Base-by-base conservation (phyloP, 37 sponge, comb jelly and placozoan species). In the Axinella damicornis region DNA sequence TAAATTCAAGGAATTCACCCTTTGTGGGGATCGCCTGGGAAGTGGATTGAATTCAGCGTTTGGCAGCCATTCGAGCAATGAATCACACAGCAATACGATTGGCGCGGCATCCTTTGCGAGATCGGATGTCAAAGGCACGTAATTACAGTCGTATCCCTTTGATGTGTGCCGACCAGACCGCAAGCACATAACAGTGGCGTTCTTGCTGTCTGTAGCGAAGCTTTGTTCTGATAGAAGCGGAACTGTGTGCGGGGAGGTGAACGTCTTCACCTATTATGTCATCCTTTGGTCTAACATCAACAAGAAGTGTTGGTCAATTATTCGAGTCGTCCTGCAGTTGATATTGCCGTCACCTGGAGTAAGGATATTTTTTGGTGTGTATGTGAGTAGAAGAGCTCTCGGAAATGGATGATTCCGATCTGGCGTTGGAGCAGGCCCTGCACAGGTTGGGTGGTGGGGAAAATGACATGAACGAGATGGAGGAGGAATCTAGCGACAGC, bases 121-220 rank as follows among this genome's bases (percentile, higher is more conserved):
- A 39, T 36, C 24, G 39, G 35, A 33, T 24, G 35, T 66, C 80
- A 79, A 83, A 83, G 65, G 73, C 24, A 60, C 63, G 83, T 60
- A 72, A 83, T 83, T 61, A 72, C 74, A 38, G n/a, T 31, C 24
- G 71, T 0, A 16, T 4, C 38, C 67, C 84, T 75, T 84, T 84
- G 76, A 84, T 53, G 76, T 75, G 20, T 21, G 25, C 84, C 76
- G 61, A 59, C 21, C n/a, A 28, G 60, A 68, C 82, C 82, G 82
- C 82, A 81, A 65, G 9, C 54, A 32, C 75, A 28, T 30, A 56
- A 74, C 22, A 74, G 30, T 74, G 75, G 75, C 75, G 46, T 46
- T 54, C 27, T 58, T 57, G 5, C 31, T 6, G 75, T 74, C 75
- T 74, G 59, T 34, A 15, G 27, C 30, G 1, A 1, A 11, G 57